Evolutionary conservation across 2,888 invertebrate species (phyloP), one percentile per base, ranked within the genome.

Genomic region (Itoplectis maculator): DNA sequence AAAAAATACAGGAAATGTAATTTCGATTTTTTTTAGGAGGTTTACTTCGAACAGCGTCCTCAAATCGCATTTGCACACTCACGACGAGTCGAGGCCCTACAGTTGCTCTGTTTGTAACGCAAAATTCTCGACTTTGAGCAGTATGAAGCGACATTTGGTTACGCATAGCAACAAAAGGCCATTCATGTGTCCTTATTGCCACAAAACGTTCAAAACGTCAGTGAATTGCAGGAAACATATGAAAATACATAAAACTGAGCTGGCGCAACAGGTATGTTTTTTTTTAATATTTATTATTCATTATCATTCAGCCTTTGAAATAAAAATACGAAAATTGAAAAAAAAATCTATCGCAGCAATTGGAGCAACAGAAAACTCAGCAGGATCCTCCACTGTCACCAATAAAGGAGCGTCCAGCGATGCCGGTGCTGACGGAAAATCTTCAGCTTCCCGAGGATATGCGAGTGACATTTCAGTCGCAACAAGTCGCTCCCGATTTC

Each of bases 151-250:
- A 35, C 93, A 93, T 82, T 86, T 91, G 51, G 89, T 92, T 75
- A 93, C 92, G 1, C 93, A 93, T 79, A 93, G 92, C 56, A 93
- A 93, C 66, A 92, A 93, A 79, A 91, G 92, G n/a, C 93, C 93
- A 7, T 92, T 90, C 70, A 90, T 91, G 90, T 93, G 93, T 73
- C 90, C 91, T 2, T 90, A 93, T 42, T 93, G 93, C 82, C 91
- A 92, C 61, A 93, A 92, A 81, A 93, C 92, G 0, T 93, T 93
- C 79, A 92, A 92, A 75, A 92, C 93, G n/a, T 91, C 92, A 2
- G 93, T 94, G 20, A 94, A 95, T 88, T 95, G 95, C 89, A 94
- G 95, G 86, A 95, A 95, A 85, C 96, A 96, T 87, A 95, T 96
- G 92, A 94, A 94, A 86, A 94, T 94, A 3, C 96, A 96, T 89